Base-by-base conservation (phyloP, 2,888 invertebrate species). In the Apodemia hepburni region DNA sequence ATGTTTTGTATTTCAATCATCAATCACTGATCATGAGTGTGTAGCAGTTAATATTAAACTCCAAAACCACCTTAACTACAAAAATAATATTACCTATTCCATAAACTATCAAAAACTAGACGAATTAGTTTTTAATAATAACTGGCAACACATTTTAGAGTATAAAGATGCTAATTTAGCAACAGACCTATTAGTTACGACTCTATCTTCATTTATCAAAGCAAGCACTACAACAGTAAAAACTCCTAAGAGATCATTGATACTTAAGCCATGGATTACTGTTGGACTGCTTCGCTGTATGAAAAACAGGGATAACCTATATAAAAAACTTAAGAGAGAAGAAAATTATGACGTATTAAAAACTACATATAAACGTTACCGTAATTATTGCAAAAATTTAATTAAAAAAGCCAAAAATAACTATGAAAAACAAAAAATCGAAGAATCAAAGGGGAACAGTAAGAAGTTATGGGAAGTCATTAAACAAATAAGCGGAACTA, bases 181-280 rank as follows among this genome's bases (percentile, higher is more conserved):
- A 3, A 49, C 49, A 17, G 12, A 49, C 17, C 17, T 49, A n/a
- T 49, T 49, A 18, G 17, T 49, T 9, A 18, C 1, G 0, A 49
- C 7, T n/a, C 9, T 49, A 49, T 17, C 8, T 7, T n/a, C 49
- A 17, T 49, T 8, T 49, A 49, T 49, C 7, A n/a, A 17, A 8
- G 17, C n/a, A 8, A 69, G 67, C 71, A 74, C 74, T 63, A 60
- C 63, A 15, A 27, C 22, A 11, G 4, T n/a, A 9, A 57, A 33
- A 12, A 22, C 12, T 22, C 12, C 57, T 29, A 57, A 22, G 15
- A 57, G 27, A n/a, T 15, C 22, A 7, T 22, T 29, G 3, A 29
- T 57, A 7, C 17, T 11, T 11, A 65, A 65, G 17, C 65, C 61
- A 11, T 62, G 65, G 65, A 58, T 64, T 17, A 64, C 60, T 5